Percentiles rank a stretch among this genome's conserved stretches.
Conservation (phyloP, 1,140 invertebrate genomes). For the Vanessa atalanta region DNA sequence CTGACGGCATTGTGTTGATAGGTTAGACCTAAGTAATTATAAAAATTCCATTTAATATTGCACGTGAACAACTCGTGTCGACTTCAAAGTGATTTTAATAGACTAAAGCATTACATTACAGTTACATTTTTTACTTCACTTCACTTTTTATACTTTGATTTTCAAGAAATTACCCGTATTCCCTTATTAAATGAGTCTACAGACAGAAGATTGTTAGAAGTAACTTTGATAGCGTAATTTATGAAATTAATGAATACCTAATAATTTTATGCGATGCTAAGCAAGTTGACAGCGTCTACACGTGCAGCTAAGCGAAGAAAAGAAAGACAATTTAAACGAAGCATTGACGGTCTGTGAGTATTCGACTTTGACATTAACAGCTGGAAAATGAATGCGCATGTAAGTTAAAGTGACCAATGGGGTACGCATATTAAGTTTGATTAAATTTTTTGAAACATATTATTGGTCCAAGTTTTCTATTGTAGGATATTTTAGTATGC, state of each 20-base stretch:
- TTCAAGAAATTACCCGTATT: background rate
- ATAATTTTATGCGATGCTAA: conserved; percentile 56
- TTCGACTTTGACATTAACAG: conserved; percentile 33
- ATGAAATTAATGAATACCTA: conserved; percentile 49
- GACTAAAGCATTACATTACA: conserved; percentile 24
- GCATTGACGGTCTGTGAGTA: conserved; percentile 26
- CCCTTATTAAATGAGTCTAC: background rate
- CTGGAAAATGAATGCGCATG: conserved; percentile 1
- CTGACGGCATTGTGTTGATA: conserved; percentile 91
- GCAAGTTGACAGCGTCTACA: conserved; percentile 71
- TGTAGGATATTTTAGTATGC: background rate
- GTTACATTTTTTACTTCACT: conserved; percentile 24
- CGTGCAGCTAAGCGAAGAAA: conserved; percentile 73
- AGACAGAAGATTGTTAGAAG: background rate
- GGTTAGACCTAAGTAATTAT: conserved; percentile 41
- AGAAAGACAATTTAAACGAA: conserved; percentile 42
- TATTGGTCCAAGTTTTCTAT: background rate
- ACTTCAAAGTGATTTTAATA: conserved; percentile 30
- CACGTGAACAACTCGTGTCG: conserved; percentile 43
- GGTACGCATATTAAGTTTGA: background rate
- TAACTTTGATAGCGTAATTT: conserved; percentile 15
- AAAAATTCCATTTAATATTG: conserved; percentile 34
- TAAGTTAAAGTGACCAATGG: background rate
- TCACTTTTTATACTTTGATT: conserved; percentile 7
- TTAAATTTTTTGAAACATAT: background rate